Evolutionary conservation across 2,888 invertebrate species (phyloP), one percentile per base, ranked within the genome.

Genomic region (Parapristionchus giblindavisi): DNA sequence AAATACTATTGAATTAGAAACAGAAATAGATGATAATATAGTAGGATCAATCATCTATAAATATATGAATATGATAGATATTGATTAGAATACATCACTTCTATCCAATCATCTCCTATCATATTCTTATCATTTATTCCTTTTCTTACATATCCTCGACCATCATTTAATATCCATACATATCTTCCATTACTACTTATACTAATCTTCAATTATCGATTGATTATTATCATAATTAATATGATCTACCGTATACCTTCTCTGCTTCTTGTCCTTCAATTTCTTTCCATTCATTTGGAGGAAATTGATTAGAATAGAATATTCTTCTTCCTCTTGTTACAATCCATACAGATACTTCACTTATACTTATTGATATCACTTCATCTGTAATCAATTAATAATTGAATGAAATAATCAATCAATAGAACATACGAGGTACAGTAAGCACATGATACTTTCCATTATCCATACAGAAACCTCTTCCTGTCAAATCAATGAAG

Each of bases 91-190:
- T 24, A 1, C 58, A 3, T 56, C n/a, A 72, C 73, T 61, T 21
- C 48, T 0, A 73, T 34, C 73, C 73, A 73, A 27, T 51, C 11
- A 21, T 34, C 36, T 34, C 73, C 73, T 34, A 51, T 51, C 24
- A 14, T 29, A 51, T 61, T 61, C 21, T 14, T 58, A 21, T 21
- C 51, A 29, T 27, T n/a, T 3, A 72, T 61, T 32, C 73, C 73
- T 43, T 61, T 48, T 48, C 73, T 58, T 48, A 36, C 73, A 32
- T 29, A 61, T 43, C 32, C 72, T 4, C 32, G 8, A 21, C 60
- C 60, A 14, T 60, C 72, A 29, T 60, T 43, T n/a, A 72, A 3
- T 11, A 72, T 29, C 72, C 72, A 72, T 14, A 72, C 72, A 72
- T 72, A 72, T 6, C 60, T 5, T 21, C 60, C 72, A 43, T 60